Percentiles rank a stretch among this genome's conserved stretches.
These are phyloP conservation scores for Belgica antarctica DNA, from an alignment of 2,888 invertebrate genomes.

Conservation along the genomic window DNA sequence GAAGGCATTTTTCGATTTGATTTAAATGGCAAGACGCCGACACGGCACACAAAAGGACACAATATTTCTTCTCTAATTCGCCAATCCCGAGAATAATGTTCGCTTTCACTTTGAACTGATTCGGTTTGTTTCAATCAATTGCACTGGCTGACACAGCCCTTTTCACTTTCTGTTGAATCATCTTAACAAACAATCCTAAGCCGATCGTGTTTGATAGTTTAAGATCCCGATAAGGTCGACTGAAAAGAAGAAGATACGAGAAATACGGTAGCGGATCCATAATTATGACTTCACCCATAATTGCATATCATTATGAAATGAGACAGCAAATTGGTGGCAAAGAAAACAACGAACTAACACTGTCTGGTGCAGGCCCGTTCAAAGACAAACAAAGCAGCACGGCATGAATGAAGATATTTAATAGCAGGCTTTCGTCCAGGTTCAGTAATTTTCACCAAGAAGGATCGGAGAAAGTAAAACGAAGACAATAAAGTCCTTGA, in stretches of 20 bases:
- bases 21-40: not conserved
- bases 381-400: not conserved
- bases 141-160: not conserved
- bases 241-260: not conserved
- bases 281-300: constrained; percentile 38
- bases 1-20: not conserved
- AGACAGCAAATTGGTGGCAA: constrained; percentile 39
- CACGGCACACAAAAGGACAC: not conserved
- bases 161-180: constrained; percentile 30
- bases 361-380: not conserved
- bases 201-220: constrained; percentile 28
- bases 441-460: constrained; percentile 28
- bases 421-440: constrained; percentile 30
- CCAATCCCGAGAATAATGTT: not conserved
- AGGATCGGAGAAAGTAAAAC: constrained; percentile 37
- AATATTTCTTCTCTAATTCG: not conserved
- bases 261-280: constrained; percentile 37
- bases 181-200: constrained; percentile 39
- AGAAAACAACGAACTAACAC: constrained; percentile 11
- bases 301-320: constrained; percentile 43
- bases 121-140: constrained; percentile 12
- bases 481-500: constrained; percentile 31
- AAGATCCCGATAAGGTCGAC: constrained; percentile 33
- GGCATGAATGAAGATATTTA: constrained; percentile 38
- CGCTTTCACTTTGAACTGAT: not conserved